A percentile compares a stretch with the other conserved stretches of the same genome.
Evolutionary conservation across 64 coral and sea anemone genomes (phyloP).

Genomic region (Stichodactyla helianthus): DNA sequence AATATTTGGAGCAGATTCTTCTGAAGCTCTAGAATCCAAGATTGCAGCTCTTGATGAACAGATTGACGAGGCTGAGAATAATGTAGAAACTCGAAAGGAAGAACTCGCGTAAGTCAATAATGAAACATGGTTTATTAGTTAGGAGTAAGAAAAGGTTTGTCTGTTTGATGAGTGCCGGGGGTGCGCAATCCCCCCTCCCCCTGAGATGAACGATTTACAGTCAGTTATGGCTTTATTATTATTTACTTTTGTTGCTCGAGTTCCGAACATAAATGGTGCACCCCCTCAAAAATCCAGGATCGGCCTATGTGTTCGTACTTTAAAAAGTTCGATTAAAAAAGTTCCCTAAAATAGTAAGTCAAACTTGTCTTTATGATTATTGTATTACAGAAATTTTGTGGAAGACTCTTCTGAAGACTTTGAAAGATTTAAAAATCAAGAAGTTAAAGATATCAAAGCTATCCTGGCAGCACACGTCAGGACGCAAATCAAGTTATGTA

Average conservation of each 20-base stretch:
- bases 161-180: background rate
- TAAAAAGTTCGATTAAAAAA: no score
- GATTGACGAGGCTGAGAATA: conserved; percentile 82
- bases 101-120: conserved; percentile 71
- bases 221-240: no score
- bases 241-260: no score
- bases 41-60: conserved; percentile 76
- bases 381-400: conserved; percentile 57
- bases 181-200: no score
- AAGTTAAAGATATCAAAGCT: conserved; percentile 80
- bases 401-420: conserved; percentile 76
- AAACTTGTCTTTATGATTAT: background rate
- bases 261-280: no score
- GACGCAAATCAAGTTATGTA: conserved; percentile 87
- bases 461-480: conserved; percentile 80
- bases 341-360: background rate
- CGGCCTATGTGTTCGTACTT: no score
- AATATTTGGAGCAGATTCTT: conserved; percentile 92
- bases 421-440: conserved; percentile 89
- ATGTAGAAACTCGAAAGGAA: conserved; percentile 75
- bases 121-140: background rate
- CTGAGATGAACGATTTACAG: no score
- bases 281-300: no score
- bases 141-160: background rate
- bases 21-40: conserved; percentile 62